Conservation (phyloP, 2,797 vertebrate genomes). For the Adrianichthys oophorus region DNA sequence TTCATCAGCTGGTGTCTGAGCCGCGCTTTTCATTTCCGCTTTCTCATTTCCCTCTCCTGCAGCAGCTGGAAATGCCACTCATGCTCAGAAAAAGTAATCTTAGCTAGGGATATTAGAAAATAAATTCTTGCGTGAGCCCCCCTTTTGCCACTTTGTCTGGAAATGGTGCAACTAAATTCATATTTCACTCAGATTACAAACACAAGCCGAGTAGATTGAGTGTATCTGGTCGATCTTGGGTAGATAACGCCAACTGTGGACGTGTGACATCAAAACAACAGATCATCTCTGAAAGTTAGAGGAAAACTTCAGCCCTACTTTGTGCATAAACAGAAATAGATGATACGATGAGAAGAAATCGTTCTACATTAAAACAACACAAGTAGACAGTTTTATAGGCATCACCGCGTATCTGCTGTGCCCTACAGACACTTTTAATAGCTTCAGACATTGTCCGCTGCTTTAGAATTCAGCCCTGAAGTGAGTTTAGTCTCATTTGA, state of each 20-base stretch:
- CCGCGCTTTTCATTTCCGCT: slow-evolving; percentile 57
- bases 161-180: slow-evolving; percentile 2
- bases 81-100: slow-evolving; percentile 20
- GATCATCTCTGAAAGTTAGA: background rate
- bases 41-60: background rate
- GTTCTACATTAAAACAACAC: too few relatives aligned
- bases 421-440: slow-evolving; percentile 30
- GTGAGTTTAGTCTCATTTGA: slow-evolving; percentile 28
- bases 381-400: slow-evolving; percentile 36
- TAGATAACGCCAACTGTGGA: background rate
- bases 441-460: slow-evolving; percentile 27
- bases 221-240: slow-evolving; percentile 16
- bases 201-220: slow-evolving; percentile 6
- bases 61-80: slow-evolving; percentile 44
- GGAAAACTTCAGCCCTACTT: slow-evolving; percentile 12
- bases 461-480: slow-evolving; percentile 19
- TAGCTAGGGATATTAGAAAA: slow-evolving; percentile 22
- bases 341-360: background rate
- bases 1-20: slow-evolving; percentile 22
- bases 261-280: too few relatives aligned
- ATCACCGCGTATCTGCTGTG: slow-evolving; percentile 18
- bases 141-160: slow-evolving; percentile 3
- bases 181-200: slow-evolving; percentile 14
- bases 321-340: slow-evolving; percentile 32
- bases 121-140: background rate